These are phyloP conservation scores for Lacerta bilineata DNA, from an alignment of 2,797 vertebrate genomes.

Conservation along the genomic window DNA sequence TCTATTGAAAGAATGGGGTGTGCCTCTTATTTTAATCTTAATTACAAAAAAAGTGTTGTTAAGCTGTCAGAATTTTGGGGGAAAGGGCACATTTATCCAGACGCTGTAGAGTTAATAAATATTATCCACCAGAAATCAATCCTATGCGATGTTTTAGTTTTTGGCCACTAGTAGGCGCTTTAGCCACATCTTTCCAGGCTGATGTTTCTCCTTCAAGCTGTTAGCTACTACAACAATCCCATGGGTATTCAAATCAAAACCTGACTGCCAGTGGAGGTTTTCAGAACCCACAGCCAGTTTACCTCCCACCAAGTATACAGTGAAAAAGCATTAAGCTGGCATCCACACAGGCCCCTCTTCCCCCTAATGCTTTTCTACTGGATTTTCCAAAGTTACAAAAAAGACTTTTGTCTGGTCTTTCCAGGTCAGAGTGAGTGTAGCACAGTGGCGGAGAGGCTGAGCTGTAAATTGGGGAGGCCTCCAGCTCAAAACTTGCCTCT, in stretches of 20 bases:
- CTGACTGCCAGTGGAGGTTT: slow-evolving; percentile 10
- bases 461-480: not conserved
- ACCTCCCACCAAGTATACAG: slow-evolving; percentile 42
- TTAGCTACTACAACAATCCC: not conserved
- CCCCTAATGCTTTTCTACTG: not conserved
- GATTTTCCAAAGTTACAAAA: slow-evolving; percentile 10
- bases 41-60: not conserved
- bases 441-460: not conserved
- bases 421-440: not conserved
- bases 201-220: not conserved
- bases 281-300: slow-evolving; percentile 30
- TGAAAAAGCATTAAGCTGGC: not conserved
- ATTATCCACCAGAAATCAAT: not conserved
- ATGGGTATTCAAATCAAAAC: slow-evolving; percentile 10
- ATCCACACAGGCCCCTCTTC: not conserved
- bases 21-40: not conserved
- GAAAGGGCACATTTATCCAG: not conserved
- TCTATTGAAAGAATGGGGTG: not conserved
- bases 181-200: not conserved
- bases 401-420: not conserved
- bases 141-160: not conserved
- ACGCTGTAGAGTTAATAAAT: not conserved
- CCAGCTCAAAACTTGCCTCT: not conserved
- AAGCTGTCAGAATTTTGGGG: not conserved
- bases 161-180: slow-evolving; percentile 37